These are phyloP conservation scores for Brachypodius melanocephalos DNA, from an alignment of 2,113 vertebrate genomes.

Conservation along the genomic window DNA sequence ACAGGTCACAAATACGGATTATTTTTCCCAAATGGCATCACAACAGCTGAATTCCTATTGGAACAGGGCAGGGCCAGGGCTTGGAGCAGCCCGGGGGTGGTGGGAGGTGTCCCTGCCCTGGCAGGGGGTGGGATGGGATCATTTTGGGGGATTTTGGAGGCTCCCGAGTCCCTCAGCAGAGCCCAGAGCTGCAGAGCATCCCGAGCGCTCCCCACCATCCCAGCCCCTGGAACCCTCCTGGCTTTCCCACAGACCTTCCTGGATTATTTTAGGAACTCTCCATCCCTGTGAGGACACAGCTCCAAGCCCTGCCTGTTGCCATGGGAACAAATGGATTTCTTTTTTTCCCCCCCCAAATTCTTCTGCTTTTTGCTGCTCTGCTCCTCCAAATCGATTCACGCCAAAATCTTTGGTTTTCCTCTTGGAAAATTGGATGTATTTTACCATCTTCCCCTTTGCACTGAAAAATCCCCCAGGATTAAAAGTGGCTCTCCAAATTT, in stretches of 20 bases:
- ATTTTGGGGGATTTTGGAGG: not conserved
- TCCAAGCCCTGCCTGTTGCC: not conserved
- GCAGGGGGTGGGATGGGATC: not conserved
- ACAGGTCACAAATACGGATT: not conserved
- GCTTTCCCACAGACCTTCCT: not conserved
- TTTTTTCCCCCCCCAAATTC: not conserved
- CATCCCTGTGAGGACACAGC: not conserved
- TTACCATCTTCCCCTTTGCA: not conserved
- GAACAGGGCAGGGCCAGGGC: not conserved
- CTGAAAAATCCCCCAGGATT: not conserved
- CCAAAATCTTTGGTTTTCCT: not conserved
- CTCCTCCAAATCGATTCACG: not conserved
- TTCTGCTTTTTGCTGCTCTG: not conserved
- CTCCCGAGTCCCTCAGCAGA: not conserved
- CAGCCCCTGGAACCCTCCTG: not conserved
- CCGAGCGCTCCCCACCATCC: rapidly evolving
- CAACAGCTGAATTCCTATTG: not conserved
- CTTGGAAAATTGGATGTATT: not conserved
- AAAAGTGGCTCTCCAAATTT: not conserved
- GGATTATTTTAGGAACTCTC: not conserved
- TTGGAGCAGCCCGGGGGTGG: not conserved
- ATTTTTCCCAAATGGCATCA: not conserved
- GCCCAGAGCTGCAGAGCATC: not conserved
- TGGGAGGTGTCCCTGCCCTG: not conserved
- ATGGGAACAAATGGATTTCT: slow-evolving; percentile 2